These are phyloP conservation scores for Glyphotaelius pellucidus DNA, from an alignment of 2,888 invertebrate species.

Conservation along the genomic window DNA sequence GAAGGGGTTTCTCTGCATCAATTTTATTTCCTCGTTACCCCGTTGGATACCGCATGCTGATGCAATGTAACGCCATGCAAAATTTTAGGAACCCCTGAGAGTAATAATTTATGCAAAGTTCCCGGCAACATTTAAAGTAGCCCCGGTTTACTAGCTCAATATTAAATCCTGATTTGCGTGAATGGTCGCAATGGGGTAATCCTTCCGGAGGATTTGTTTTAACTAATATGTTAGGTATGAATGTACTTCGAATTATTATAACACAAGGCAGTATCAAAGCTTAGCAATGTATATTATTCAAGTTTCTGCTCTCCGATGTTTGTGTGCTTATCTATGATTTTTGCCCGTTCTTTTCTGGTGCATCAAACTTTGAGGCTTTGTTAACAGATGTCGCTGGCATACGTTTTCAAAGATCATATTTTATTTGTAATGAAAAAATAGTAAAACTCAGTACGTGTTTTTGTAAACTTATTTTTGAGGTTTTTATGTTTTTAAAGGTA, in stretches of 20 bases:
- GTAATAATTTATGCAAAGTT: too few relatives aligned
- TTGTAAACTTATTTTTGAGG: too few relatives aligned
- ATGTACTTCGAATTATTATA: background rate
- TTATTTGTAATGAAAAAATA: too few relatives aligned
- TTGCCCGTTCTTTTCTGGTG: background rate
- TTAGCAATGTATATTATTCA: background rate
- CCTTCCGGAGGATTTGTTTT: background rate
- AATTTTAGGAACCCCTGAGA: too few relatives aligned
- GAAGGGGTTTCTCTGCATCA: too few relatives aligned
- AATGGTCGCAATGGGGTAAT: background rate
- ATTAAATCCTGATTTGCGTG: background rate
- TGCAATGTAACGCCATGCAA: too few relatives aligned
- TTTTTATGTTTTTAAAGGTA: too few relatives aligned
- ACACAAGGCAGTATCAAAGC: background rate
- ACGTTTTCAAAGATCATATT: background rate
- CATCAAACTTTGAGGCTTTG: background rate
- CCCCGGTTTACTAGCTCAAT: too few relatives aligned
- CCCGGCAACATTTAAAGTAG: too few relatives aligned
- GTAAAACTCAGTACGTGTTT: too few relatives aligned
- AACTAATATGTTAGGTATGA: background rate
- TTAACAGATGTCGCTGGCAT: conserved; percentile 14
- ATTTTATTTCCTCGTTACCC: too few relatives aligned
- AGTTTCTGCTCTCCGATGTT: background rate
- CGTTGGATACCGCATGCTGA: too few relatives aligned
- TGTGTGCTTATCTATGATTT: background rate